phyloP scores from a whole-genome alignment of 2,888 invertebrate species.

The Cataglyphis altisquamis region DNA sequence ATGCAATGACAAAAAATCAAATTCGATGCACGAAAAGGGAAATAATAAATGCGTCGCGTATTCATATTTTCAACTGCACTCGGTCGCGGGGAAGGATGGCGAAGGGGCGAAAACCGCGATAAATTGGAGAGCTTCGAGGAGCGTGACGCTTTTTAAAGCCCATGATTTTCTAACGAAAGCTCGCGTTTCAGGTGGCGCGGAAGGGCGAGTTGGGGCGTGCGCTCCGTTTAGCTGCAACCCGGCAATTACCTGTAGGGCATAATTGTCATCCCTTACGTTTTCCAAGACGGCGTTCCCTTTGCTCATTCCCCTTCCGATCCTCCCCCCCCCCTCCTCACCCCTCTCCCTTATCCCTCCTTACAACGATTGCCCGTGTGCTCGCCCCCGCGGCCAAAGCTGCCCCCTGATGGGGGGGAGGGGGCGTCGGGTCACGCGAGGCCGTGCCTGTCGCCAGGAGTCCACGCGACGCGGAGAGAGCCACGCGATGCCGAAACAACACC shows the following conservation, averaged over 20 bases:
- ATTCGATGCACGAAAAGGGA: neutral
- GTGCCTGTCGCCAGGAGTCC: slow-evolving; percentile 86
- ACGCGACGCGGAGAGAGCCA: slow-evolving; percentile 84
- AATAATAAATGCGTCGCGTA: slow-evolving; percentile 17
- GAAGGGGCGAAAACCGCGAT: slow-evolving; percentile 57
- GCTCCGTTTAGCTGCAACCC: slow-evolving; percentile 83
- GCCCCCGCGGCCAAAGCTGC: slow-evolving; percentile 59
- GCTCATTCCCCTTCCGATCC: slow-evolving; percentile 36
- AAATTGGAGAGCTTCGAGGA: slow-evolving; percentile 70
- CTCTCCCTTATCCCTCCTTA: slow-evolving; percentile 8
- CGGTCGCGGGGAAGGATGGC: neutral
- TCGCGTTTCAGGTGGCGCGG: slow-evolving; percentile 75
- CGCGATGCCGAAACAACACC: slow-evolving; percentile 85
- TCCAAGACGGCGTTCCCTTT: slow-evolving; percentile 70
- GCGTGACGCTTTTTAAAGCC: slow-evolving; percentile 81
- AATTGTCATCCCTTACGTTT: slow-evolving; percentile 85
- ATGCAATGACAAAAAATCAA: neutral
- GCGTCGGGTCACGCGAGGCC: slow-evolving; percentile 85
- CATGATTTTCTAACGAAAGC: slow-evolving; percentile 81
- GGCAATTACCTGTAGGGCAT: slow-evolving; percentile 85
- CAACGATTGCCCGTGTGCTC: slow-evolving; percentile 62
- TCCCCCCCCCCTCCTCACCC: slow-evolving; percentile 1
- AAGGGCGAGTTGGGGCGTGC: slow-evolving; percentile 76
- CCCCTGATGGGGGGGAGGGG: slow-evolving; percentile 43
- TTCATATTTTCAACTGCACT: slow-evolving; percentile 5